Percentiles rank a stretch among this genome's conserved stretches.
These are phyloP conservation scores for Andinoacara biseriatus DNA, from an alignment of 2,113 vertebrate genomes.

Conservation along the genomic window DNA sequence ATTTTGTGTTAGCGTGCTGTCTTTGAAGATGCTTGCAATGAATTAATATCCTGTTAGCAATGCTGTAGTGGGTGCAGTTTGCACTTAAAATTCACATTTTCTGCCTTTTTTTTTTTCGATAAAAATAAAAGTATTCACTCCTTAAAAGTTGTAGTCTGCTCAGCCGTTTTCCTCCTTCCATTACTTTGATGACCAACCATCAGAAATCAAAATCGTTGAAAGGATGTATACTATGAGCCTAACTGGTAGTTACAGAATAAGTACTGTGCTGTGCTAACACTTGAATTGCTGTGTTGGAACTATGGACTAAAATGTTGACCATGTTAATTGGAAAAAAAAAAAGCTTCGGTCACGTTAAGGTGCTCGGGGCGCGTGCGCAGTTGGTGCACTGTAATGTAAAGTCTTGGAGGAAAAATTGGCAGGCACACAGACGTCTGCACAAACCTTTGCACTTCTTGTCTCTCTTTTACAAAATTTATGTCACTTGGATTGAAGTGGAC, in stretches of 20 bases:
- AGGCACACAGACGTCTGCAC: not conserved
- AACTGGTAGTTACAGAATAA: not conserved
- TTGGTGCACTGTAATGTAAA: not conserved
- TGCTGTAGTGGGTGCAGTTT: not conserved
- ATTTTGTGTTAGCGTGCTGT: too few relatives aligned
- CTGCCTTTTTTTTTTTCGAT: not conserved
- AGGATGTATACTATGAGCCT: accelerated
- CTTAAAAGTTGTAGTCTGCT: not conserved
- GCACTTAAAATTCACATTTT: accelerated
- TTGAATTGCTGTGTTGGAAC: too few relatives aligned
- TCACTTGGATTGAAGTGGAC: accelerated
- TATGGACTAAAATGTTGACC: not conserved
- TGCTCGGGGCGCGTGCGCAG: not conserved
- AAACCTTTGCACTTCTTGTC: not conserved
- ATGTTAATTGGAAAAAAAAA: not conserved
- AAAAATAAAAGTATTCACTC: accelerated
- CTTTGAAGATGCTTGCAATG: not conserved
- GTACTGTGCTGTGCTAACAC: not conserved
- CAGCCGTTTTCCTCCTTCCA: not conserved
- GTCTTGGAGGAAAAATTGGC: not conserved
- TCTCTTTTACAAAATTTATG: not conserved
- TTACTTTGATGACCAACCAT: accelerated
- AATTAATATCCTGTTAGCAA: not conserved
- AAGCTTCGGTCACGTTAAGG: too few relatives aligned
- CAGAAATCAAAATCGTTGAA: not conserved